A percentile compares a stretch with the other conserved stretches of the same genome.
phyloP scores from a whole-genome alignment of 2,797 vertebrate species.

The Pseudochirops cupreus region DNA sequence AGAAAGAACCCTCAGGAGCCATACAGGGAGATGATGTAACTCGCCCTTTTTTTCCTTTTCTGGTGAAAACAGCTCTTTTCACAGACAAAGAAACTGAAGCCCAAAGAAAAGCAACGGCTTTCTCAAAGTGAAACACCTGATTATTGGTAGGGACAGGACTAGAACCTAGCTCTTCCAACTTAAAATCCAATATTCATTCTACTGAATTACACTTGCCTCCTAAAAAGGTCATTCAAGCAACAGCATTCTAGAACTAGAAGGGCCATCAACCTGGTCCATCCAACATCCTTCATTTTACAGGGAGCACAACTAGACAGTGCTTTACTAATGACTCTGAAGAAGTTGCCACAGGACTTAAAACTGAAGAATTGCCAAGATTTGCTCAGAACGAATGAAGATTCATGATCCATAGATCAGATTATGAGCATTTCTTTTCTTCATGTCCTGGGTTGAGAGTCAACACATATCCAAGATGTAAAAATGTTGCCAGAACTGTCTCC shows the following conservation, averaged over 20 bases:
- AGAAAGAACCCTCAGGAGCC: neutral
- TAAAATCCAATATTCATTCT: neutral
- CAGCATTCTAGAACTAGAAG: neutral
- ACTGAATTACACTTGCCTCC: neutral
- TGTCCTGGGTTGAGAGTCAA: neutral
- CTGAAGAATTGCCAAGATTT: neutral
- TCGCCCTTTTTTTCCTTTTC: neutral
- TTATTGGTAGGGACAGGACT: neutral
- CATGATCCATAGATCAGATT: neutral
- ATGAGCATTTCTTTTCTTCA: neutral
- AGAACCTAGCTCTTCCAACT: neutral
- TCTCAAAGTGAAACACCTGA: neutral
- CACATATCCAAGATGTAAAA: neutral
- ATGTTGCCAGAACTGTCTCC: neutral
- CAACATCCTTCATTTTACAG: neutral
- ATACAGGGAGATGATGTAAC: too few species aligned
- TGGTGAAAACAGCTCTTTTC: neutral
- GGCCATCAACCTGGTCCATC: neutral
- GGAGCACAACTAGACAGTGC: too few species aligned
- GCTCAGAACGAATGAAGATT: neutral
- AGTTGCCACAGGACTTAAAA: neutral
- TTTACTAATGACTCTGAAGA: neutral
- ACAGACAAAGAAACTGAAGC: neutral
- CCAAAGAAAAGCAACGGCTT: neutral
- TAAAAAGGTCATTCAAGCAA: neutral